Percentiles rank a stretch among this genome's conserved stretches.
Conservation (phyloP, 2,888 invertebrate genomes). For the Drosophila lutescens region DNA sequence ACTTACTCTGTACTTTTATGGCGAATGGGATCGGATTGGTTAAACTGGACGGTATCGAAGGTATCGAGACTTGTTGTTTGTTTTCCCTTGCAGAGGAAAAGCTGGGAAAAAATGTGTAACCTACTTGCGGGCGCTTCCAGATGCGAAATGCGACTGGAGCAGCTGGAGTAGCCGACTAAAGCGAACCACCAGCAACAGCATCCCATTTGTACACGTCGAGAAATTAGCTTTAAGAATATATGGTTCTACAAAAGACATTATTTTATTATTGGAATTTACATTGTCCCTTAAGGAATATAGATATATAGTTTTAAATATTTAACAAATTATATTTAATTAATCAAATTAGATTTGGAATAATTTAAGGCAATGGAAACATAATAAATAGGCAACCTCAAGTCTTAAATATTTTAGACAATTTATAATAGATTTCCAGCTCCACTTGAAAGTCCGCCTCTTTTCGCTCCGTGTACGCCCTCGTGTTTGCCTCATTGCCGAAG, state of each 20-base stretch:
- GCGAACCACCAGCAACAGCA: conserved; percentile 53
- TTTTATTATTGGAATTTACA: too few species aligned
- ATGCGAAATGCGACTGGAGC: conserved; percentile 62
- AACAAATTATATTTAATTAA: too few species aligned
- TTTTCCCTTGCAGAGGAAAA: conserved; percentile 1
- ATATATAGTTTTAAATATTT: too few species aligned
- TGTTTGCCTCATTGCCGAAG: conserved; percentile 31
- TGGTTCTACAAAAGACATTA: neutral
- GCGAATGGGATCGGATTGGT: conserved; percentile 4
- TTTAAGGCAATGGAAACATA: too few species aligned
- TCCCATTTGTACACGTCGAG: conserved; percentile 39
- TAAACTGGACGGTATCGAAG: conserved; percentile 7
- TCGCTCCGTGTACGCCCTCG: conserved; percentile 16
- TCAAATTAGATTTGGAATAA: too few species aligned
- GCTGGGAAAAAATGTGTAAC: conserved; percentile 68
- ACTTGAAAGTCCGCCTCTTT: neutral
- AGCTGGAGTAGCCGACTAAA: conserved; percentile 28
- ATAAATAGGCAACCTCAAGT: too few species aligned
- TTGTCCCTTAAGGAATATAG: too few species aligned
- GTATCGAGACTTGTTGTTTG: conserved; percentile 11
- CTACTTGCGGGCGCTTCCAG: conserved; percentile 73
- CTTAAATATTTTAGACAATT: too few species aligned
- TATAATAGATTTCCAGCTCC: too few species aligned
- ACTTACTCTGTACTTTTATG: neutral
- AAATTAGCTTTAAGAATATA: neutral